These are phyloP conservation scores for Argyrosomus regius DNA, from an alignment of 2,797 vertebrate species.

Conservation along the genomic window DNA sequence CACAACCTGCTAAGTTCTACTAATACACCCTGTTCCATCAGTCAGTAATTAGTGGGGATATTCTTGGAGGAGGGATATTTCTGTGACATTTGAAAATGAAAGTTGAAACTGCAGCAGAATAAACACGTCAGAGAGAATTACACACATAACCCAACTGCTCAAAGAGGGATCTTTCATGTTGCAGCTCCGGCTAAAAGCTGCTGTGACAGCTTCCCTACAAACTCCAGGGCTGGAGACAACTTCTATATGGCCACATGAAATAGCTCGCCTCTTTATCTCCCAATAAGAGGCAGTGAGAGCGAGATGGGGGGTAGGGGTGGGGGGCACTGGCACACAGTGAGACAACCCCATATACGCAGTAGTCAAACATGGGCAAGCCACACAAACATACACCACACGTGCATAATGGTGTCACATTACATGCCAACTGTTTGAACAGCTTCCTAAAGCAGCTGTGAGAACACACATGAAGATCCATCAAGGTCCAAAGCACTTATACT, in stretches of 20 bases:
- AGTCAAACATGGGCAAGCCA: slow-evolving; percentile 63
- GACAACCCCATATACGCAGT: slow-evolving; percentile 50
- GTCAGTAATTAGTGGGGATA: slow-evolving; percentile 79
- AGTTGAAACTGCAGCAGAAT: slow-evolving; percentile 77
- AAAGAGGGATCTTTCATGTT: slow-evolving; percentile 83
- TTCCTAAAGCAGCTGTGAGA: slow-evolving; percentile 71
- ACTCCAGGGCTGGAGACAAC: slow-evolving; percentile 78
- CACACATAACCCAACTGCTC: slow-evolving; percentile 77
- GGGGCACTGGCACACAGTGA: slow-evolving; percentile 69
- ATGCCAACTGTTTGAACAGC: slow-evolving; percentile 71
- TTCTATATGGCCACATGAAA: slow-evolving; percentile 82
- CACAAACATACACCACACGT: slow-evolving; percentile 55
- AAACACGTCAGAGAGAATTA: slow-evolving; percentile 86
- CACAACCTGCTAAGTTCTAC: slow-evolving; percentile 69
- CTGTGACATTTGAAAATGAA: slow-evolving; percentile 78
- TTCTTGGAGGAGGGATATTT: slow-evolving; percentile 66
- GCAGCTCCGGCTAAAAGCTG: slow-evolving; percentile 78
- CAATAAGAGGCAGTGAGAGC: slow-evolving; percentile 67
- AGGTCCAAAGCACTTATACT: slow-evolving; percentile 60
- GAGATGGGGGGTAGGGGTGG: slow-evolving; percentile 35
- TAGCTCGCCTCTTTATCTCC: slow-evolving; percentile 83
- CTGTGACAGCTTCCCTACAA: slow-evolving; percentile 80
- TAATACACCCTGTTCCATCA: slow-evolving; percentile 67
- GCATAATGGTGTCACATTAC: slow-evolving; percentile 58
- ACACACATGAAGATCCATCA: slow-evolving; percentile 51